Evolutionary conservation across 2,888 invertebrate species (phyloP).

Genomic region (Rambutsinella grinnellia): DNA sequence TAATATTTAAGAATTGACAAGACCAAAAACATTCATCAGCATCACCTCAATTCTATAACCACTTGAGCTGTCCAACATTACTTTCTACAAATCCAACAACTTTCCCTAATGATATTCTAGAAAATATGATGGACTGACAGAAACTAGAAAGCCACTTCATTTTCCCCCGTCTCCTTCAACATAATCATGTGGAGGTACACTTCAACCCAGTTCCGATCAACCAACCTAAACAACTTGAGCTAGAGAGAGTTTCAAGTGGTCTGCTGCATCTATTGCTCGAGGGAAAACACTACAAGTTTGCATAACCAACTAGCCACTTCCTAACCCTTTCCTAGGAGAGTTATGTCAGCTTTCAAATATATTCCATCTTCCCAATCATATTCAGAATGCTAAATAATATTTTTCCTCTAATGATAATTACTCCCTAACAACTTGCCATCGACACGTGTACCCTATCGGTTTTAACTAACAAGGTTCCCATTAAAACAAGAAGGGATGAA

Average conservation of each 20-base stretch:
- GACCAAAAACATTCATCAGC: background rate
- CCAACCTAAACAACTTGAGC: constrained; percentile 56
- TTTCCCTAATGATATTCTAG: background rate
- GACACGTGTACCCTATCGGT: constrained; percentile 51
- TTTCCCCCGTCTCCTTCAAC: constrained; percentile 26
- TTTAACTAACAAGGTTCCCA: constrained; percentile 35
- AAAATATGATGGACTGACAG: constrained; percentile 23
- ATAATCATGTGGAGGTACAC: constrained; percentile 36
- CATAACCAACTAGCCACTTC: background rate
- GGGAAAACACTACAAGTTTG: constrained; percentile 17
- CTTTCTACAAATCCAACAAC: background rate
- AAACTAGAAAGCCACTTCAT: constrained; percentile 52
- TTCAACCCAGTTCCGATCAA: constrained; percentile 54
- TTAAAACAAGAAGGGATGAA: constrained; percentile 1
- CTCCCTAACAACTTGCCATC: constrained; percentile 47
- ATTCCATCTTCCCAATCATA: constrained; percentile 2
- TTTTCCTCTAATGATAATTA: constrained; percentile 58
- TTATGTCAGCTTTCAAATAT: no score
- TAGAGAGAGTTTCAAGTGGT: constrained; percentile 38
- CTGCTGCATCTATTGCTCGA: constrained; percentile 53
- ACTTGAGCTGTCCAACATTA: background rate
- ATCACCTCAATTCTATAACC: constrained; percentile 8
- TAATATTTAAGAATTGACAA: background rate
- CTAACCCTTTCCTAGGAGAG: background rate
- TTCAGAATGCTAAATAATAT: constrained; percentile 6